A percentile compares a stretch with the other conserved stretches of the same genome.
phyloP scores from a whole-genome alignment of 92 coral and sea anemone genomes.

The Porites lobata region DNA sequence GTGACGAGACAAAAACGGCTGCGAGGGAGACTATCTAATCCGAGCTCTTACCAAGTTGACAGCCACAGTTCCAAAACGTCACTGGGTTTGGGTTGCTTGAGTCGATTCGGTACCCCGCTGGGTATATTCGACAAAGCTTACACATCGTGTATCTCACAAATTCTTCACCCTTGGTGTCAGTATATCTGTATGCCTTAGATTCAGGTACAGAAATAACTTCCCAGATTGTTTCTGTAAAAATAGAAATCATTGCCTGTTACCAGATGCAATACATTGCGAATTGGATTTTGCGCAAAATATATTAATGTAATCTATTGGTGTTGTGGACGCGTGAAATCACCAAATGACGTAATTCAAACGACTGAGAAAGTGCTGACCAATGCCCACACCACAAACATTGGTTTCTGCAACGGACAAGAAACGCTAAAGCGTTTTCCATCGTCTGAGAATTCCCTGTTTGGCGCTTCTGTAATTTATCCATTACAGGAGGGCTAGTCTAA shows the following conservation, averaged over 20 bases:
- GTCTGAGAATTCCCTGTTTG: too few relatives aligned
- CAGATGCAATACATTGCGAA: not conserved
- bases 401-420: too few relatives aligned
- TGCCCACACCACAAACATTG: too few relatives aligned
- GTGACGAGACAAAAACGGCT: too few relatives aligned
- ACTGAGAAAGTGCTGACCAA: too few relatives aligned
- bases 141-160: conserved; percentile 80
- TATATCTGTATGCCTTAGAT: conserved; percentile 79
- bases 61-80: conserved; percentile 91
- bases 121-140: conserved; percentile 85
- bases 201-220: conserved; percentile 86
- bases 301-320: too few relatives aligned
- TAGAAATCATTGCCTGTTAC: not conserved
- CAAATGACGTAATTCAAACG: too few relatives aligned
- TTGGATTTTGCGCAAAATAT: not conserved
- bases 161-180: conserved; percentile 81
- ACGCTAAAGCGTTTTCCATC: too few relatives aligned
- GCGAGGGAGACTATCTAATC: not conserved
- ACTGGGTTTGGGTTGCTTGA: conserved; percentile 92
- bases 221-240: conserved; percentile 55
- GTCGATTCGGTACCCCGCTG: conserved; percentile 92
- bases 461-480: too few relatives aligned
- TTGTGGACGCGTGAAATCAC: too few relatives aligned
- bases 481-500: too few relatives aligned
- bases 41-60: conserved; percentile 73